Evolutionary conservation across 2,888 invertebrate genomes (phyloP).

Genomic region (Clanis bilineata): DNA sequence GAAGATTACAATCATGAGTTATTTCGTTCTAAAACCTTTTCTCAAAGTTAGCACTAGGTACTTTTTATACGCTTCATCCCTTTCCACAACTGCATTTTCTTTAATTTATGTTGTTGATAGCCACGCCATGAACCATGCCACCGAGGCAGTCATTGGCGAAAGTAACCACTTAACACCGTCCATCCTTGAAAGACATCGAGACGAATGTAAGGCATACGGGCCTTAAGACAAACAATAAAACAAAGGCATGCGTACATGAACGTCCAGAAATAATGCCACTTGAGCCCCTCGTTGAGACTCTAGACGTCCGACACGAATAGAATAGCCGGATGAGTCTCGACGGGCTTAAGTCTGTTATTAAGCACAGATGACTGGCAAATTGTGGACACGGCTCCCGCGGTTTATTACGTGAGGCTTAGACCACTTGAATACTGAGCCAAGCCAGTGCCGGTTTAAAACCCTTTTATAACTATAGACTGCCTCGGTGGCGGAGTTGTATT

Average conservation of each 20-base stretch:
- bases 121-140: too few relatives aligned
- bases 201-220: not conserved
- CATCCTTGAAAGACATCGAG: not conserved
- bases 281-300: slow-evolving; percentile 7
- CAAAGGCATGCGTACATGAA: not conserved
- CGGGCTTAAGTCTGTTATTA: not conserved
- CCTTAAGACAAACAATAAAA: not conserved
- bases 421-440: not conserved
- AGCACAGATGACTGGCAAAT: not conserved
- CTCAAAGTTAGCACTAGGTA: too few relatives aligned
- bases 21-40: too few relatives aligned
- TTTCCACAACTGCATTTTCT: too few relatives aligned
- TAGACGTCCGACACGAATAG: slow-evolving; percentile 1
- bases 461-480: too few relatives aligned
- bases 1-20: too few relatives aligned
- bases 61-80: too few relatives aligned
- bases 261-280: not conserved
- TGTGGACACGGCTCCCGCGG: not conserved
- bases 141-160: too few relatives aligned
- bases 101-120: too few relatives aligned
- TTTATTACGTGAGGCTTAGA: not conserved
- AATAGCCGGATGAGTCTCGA: not conserved
- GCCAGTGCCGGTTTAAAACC: too few relatives aligned
- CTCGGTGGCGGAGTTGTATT: too few relatives aligned
- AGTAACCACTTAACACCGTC: too few relatives aligned